Conservation (phyloP, 1,140 invertebrate genomes). For the Drosophila pallidifrons region DNA sequence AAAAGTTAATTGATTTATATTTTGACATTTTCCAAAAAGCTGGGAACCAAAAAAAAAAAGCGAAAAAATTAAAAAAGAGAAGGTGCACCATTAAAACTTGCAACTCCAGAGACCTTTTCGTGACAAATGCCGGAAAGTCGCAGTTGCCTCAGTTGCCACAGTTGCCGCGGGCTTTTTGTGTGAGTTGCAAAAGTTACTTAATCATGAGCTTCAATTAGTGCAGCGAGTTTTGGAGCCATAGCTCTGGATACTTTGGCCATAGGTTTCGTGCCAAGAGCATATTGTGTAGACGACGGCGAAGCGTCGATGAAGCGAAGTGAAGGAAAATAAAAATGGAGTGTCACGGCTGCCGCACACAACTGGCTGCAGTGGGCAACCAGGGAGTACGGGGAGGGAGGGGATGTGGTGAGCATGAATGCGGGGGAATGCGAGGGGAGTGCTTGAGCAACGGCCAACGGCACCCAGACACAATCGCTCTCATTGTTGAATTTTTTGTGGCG, state of each 20-base stretch:
- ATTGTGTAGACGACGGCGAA: slow-evolving; percentile 35
- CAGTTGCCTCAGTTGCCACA: slow-evolving; percentile 21
- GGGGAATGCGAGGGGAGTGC: slow-evolving; percentile 8
- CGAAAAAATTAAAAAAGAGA: slow-evolving; percentile 45
- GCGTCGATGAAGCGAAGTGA: slow-evolving; percentile 45
- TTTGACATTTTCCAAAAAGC: slow-evolving; percentile 67
- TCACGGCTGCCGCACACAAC: slow-evolving; percentile 63
- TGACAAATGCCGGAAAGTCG: slow-evolving; percentile 70
- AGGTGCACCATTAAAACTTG: slow-evolving; percentile 60
- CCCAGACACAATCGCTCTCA: slow-evolving; percentile 62
- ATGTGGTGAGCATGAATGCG: not conserved
- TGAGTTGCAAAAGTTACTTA: slow-evolving; percentile 74
- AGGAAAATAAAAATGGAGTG: slow-evolving; percentile 81
- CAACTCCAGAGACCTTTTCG: slow-evolving; percentile 70
- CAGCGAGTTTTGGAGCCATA: slow-evolving; percentile 24
- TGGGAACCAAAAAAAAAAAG: slow-evolving; percentile 6
- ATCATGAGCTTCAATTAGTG: slow-evolving; percentile 82
- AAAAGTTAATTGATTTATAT: slow-evolving; percentile 81
- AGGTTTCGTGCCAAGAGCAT: slow-evolving; percentile 70
- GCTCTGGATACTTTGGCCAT: slow-evolving; percentile 36
- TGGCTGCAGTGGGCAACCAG: slow-evolving; percentile 18
- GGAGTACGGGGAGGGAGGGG: not conserved
- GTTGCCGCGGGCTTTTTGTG: slow-evolving; percentile 27
- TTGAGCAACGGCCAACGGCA: slow-evolving; percentile 21
- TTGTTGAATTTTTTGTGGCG: slow-evolving; percentile 46